A percentile compares a stretch with the other conserved stretches of the same genome.
Conservation (phyloP, 2,888 invertebrate species). For the Platycnemis pennipes region DNA sequence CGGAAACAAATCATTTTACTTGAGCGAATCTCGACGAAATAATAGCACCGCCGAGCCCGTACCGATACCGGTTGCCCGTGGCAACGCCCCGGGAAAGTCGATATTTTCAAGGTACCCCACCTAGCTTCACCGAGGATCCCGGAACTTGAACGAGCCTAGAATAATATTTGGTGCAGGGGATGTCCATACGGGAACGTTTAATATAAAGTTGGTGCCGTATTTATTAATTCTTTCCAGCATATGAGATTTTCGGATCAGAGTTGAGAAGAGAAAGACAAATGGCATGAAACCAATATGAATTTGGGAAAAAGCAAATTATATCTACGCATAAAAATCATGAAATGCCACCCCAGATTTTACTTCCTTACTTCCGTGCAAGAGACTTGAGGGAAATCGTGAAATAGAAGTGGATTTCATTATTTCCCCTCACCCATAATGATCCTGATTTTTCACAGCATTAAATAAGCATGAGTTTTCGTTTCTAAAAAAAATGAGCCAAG, state of each 20-base stretch:
- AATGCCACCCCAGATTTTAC: background rate
- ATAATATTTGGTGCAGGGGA: background rate
- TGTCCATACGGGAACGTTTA: background rate
- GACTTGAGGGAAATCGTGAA: too few species aligned
- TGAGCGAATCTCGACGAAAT: background rate
- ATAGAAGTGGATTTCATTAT: too few species aligned
- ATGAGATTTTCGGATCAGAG: background rate
- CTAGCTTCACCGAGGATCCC: background rate
- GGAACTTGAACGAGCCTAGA: background rate
- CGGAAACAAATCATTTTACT: background rate
- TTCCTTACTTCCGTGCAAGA: too few species aligned
- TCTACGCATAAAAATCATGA: background rate
- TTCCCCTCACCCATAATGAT: too few species aligned
- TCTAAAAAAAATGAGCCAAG: too few species aligned
- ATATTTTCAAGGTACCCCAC: slow-evolving; percentile 9
- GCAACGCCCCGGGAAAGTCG: background rate
- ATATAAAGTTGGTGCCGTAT: background rate
- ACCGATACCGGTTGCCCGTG: background rate
- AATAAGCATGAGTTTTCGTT: too few species aligned
- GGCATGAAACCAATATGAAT: too few species aligned
- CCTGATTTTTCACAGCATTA: too few species aligned
- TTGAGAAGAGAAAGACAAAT: background rate
- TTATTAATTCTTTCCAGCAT: background rate
- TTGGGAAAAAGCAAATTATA: background rate
- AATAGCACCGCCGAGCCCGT: background rate